phyloP scores from a whole-genome alignment of 2,797 vertebrate species.

The Ficedula albicollis region DNA sequence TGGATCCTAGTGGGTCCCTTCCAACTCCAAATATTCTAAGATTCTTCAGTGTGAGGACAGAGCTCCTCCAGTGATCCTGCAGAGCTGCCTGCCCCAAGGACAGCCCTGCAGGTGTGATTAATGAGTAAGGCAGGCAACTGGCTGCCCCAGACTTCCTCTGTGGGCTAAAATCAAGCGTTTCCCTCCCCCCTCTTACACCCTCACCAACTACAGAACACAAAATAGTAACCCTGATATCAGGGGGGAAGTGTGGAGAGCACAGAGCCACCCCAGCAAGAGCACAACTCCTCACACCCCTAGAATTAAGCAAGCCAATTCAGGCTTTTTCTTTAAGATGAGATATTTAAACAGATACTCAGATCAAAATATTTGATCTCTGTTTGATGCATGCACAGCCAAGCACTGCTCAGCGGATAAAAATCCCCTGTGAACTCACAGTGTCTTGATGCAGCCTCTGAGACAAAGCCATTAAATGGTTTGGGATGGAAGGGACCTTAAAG shows the following conservation, averaged over 20 bases:
- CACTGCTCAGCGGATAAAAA: not conserved
- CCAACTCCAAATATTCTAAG: too few relatives aligned
- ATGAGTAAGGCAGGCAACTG: not conserved
- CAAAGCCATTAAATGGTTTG: not conserved
- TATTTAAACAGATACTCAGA: not conserved
- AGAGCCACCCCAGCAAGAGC: not conserved
- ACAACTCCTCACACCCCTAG: rapidly evolving
- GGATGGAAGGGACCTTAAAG: too few relatives aligned
- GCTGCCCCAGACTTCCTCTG: not conserved
- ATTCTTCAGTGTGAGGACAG: not conserved
- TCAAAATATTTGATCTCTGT: not conserved
- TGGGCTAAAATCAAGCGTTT: not conserved
- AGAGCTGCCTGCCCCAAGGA: not conserved
- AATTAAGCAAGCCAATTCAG: not conserved
- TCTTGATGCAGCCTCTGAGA: not conserved
- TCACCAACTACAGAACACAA: not conserved
- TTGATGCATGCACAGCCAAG: not conserved
- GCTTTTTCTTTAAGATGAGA: not conserved
- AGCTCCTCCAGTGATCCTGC: not conserved
- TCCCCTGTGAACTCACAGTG: not conserved
- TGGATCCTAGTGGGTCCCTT: not conserved
- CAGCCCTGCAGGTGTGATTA: rapidly evolving
- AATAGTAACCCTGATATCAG: not conserved
- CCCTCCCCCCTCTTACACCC: not conserved
- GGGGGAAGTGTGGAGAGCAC: not conserved